Base-by-base conservation (phyloP, 2,797 vertebrate genomes). In the Danio kyathit region DNA sequence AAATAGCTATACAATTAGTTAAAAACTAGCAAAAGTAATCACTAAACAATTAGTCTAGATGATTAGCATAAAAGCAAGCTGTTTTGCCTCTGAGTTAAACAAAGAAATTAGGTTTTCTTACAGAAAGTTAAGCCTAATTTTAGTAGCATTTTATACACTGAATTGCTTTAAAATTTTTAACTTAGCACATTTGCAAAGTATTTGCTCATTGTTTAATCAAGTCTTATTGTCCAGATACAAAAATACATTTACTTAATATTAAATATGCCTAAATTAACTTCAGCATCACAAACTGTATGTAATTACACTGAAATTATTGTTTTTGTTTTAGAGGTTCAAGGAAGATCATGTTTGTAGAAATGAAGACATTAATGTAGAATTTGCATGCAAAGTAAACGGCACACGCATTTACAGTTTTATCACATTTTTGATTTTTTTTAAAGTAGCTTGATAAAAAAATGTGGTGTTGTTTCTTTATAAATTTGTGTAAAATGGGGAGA, bases 11-110 rank as follows among this genome's bases (percentile, higher is more conserved):
- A 4, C 46, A 49, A 38, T 38, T 13, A 0, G 7, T 60, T 60
- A 29, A 60, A 60, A 38, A 60, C 57, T 60, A 38, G 7, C 54
- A 57, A 11, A 21, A 49, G n/a, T 61, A 61, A 61, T 63, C 57
- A 48, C 56, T 29, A 60, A 38, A 40, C 4, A 49, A 51, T 40
- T 17, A 11, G 5, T 61, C 14, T n/a, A 5, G 5, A 10, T 29
- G 29, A 29, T 29, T 40, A 40, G 2, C 13, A 51, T 29, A 29
- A 59, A 59, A 12, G 44, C 48, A 66, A 11, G n/a, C n/a, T 0
- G 7, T 21, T 46, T 66, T 0, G 13, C 10, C 6, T 46, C 5
- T 46, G n/a, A 48, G 21, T 21, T 66, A 46, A 66, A 21, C 17
- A 13, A 48, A 46, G 11, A 66, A 16, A 44, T 63, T 6, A 17